Percentiles rank a stretch among this genome's conserved stretches.
Evolutionary conservation across 2,113 vertebrate genomes (phyloP).

Genomic region (Egretta garzetta): DNA sequence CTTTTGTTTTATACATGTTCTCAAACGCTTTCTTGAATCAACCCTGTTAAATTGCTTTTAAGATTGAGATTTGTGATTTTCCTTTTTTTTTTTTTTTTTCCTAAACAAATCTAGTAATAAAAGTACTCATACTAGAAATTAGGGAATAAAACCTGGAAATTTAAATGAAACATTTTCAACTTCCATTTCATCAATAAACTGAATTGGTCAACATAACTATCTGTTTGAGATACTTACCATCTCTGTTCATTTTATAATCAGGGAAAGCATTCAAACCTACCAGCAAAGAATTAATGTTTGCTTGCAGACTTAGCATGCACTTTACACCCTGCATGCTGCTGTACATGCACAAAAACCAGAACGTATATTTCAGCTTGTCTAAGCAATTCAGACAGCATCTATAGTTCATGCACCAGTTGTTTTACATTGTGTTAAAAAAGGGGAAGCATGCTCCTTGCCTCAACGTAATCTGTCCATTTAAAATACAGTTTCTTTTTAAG

Average conservation of each 20-base stretch:
- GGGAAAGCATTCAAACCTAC: background rate
- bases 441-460: background rate
- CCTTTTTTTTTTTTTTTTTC: no score
- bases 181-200: background rate
- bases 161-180: background rate
- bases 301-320: background rate
- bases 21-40: background rate
- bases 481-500: background rate
- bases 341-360: background rate
- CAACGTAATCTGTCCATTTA: background rate
- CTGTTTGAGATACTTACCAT: background rate
- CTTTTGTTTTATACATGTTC: background rate
- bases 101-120: background rate
- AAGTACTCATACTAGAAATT: background rate
- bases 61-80: background rate
- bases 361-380: background rate
- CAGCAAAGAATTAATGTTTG: background rate
- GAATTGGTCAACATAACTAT: background rate
- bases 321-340: background rate
- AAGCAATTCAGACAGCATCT: background rate
- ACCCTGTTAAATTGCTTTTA: background rate
- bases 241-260: background rate
- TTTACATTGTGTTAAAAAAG: background rate
- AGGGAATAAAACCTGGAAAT: background rate
- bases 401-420: background rate